Conservation (phyloP, 1,140 invertebrate species). For the Drosophila burlai region DNA sequence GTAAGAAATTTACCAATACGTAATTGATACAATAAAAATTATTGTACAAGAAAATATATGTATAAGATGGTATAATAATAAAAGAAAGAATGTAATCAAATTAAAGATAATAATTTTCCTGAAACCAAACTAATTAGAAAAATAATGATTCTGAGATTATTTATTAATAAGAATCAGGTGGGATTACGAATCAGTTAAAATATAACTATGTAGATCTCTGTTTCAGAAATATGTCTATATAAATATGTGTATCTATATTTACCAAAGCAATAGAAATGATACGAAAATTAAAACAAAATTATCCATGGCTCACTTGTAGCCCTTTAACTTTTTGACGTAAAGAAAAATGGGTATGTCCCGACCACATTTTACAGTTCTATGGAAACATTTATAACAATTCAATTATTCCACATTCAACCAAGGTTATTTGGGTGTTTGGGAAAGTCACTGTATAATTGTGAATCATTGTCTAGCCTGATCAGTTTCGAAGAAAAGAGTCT, state of each 20-base stretch:
- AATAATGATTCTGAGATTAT: not conserved
- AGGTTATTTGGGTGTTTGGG: not conserved
- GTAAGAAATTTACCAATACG: not conserved
- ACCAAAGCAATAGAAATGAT: not conserved
- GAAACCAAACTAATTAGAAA: not conserved
- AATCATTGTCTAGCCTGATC: not conserved
- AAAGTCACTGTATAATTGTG: not conserved
- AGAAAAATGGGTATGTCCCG: constrained; percentile 14
- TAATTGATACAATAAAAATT: not conserved
- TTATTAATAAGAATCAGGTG: not conserved
- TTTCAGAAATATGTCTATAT: not conserved
- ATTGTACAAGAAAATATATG: not conserved
- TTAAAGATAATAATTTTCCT: not conserved
- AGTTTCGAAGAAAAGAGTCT: not conserved
- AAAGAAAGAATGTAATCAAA: not conserved
- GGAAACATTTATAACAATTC: constrained; percentile 20
- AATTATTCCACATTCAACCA: not conserved
- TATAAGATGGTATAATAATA: not conserved
- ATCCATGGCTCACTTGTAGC: not conserved
- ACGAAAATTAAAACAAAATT: not conserved
- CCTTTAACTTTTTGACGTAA: constrained; percentile 7
- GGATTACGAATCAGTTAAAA: not conserved
- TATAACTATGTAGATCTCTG: not conserved
- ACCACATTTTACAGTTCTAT: constrained; percentile 8
- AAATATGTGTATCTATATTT: too few relatives aligned